Conservation (phyloP, 1,140 invertebrate species). For the Ganaspis sp. region DNA sequence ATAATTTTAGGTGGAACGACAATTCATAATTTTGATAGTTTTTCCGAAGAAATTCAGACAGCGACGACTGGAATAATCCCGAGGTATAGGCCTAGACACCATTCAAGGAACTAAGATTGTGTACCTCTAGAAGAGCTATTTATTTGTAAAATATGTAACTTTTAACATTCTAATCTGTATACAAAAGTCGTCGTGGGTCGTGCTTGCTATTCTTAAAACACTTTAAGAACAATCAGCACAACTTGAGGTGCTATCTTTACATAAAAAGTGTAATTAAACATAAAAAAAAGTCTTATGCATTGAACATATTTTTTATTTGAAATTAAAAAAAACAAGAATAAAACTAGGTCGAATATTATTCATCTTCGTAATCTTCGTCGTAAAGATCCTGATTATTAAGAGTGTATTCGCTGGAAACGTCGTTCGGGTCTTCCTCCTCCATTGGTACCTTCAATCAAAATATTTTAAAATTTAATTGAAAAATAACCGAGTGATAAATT, state of each 20-base stretch:
- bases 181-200: not conserved
- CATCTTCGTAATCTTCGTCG: conserved; percentile 50
- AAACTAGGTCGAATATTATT: conserved; percentile 40
- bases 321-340: not conserved
- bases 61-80: conserved; percentile 70
- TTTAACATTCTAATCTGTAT: conserved; percentile 1
- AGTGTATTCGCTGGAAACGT: conserved; percentile 42
- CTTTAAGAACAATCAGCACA: not conserved
- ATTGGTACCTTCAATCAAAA: conserved; percentile 67
- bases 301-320: not conserved
- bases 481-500: too few species aligned
- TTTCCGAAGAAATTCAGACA: conserved; percentile 83
- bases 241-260: not conserved
- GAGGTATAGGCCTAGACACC: conserved; percentile 65
- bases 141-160: conserved; percentile 31
- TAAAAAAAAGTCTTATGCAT: not conserved
- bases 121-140: conserved; percentile 39
- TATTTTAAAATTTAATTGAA: not conserved
- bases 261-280: conserved; percentile 14
- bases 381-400: conserved; percentile 47
- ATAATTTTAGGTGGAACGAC: conserved; percentile 93
- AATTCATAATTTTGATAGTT: conserved; percentile 92
- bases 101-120: conserved; percentile 43
- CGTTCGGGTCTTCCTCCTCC: conserved; percentile 57
- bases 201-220: not conserved